Percentiles rank a stretch among this genome's conserved stretches.
Evolutionary conservation across 2,888 invertebrate species (phyloP).

Genomic region (Diabrotica balteata): DNA sequence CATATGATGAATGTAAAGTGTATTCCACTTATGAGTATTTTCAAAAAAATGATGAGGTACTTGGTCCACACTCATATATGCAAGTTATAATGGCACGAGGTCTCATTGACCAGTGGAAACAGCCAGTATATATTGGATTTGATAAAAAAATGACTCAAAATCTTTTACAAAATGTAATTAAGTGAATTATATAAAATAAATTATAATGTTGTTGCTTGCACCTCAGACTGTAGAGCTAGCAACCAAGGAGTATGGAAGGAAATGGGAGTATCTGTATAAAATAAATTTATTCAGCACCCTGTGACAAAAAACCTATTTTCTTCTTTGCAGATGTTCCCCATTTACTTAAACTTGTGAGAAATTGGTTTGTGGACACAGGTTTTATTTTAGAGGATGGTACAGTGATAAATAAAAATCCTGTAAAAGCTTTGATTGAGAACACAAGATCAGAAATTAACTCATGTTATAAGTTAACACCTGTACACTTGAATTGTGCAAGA

Average conservation of each 20-base stretch:
- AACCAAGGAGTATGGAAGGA: constrained; percentile 46
- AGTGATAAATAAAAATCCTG: neutral
- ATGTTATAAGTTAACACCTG: neutral
- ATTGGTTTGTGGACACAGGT: constrained; percentile 34
- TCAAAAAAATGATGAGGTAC: constrained; percentile 6
- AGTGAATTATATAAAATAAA: constrained; percentile 32
- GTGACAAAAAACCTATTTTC: constrained; percentile 31
- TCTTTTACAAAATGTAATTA: constrained; percentile 38
- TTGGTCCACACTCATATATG: constrained; percentile 9
- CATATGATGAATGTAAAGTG: constrained; percentile 43
- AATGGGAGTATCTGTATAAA: constrained; percentile 11
- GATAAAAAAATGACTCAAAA: constrained; percentile 47
- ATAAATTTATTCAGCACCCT: constrained; percentile 26
- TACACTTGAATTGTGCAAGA: neutral
- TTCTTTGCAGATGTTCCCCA: constrained; percentile 40
- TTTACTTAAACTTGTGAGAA: constrained; percentile 35
- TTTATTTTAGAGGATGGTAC: neutral
- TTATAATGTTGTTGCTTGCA: constrained; percentile 47
- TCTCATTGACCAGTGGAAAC: constrained; percentile 41
- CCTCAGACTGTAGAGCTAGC: constrained; percentile 45
- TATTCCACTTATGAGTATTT: constrained; percentile 20
- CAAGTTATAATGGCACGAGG: constrained; percentile 29
- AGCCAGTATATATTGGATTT: constrained; percentile 44
- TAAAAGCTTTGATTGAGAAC: neutral
- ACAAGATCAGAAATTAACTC: neutral